These are phyloP conservation scores for Apamea monoglypha DNA, from an alignment of 2,888 invertebrate species.

Conservation along the genomic window DNA sequence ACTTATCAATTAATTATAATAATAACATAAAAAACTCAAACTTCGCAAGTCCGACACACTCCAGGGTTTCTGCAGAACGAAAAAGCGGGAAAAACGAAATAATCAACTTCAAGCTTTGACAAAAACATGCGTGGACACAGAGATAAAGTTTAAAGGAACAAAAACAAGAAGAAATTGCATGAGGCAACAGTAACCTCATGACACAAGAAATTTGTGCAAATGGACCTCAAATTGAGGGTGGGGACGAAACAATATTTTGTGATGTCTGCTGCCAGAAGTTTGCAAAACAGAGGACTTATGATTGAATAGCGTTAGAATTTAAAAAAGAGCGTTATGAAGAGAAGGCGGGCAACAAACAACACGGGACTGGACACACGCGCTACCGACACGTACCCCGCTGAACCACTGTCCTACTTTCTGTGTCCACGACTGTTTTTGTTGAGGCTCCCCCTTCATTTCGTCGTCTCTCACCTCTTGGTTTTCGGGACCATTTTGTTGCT, in stretches of 20 bases:
- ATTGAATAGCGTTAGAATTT: conserved; percentile 65
- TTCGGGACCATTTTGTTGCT: conserved; percentile 84
- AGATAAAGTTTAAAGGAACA: conserved; percentile 79
- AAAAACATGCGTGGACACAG: conserved; percentile 90
- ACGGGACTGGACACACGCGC: conserved; percentile 82
- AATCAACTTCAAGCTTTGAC: conserved; percentile 72
- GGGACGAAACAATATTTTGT: conserved; percentile 80
- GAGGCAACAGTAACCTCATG: conserved; percentile 74
- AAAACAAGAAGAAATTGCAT: conserved; percentile 75
- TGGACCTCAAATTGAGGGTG: conserved; percentile 86
- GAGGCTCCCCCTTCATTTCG: conserved; percentile 84
- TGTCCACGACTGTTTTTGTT: conserved; percentile 92
- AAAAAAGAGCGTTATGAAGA: conserved; percentile 51
- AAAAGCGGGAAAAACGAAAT: conserved; percentile 68
- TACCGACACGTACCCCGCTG: conserved; percentile 92
- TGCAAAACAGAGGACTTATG: conserved; percentile 53
- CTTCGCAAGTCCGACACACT: conserved; percentile 53
- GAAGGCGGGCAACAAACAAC: conserved; percentile 83
- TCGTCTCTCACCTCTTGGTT: conserved; percentile 89
- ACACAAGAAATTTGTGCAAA: conserved; percentile 85
- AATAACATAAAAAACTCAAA: conserved; percentile 66
- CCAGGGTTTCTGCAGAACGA: conserved; percentile 72
- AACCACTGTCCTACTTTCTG: conserved; percentile 93
- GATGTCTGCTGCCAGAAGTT: conserved; percentile 83
- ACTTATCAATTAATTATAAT: conserved; percentile 35